Conservation (phyloP, 2,113 vertebrate species). For the Aviceda subcristata region DNA sequence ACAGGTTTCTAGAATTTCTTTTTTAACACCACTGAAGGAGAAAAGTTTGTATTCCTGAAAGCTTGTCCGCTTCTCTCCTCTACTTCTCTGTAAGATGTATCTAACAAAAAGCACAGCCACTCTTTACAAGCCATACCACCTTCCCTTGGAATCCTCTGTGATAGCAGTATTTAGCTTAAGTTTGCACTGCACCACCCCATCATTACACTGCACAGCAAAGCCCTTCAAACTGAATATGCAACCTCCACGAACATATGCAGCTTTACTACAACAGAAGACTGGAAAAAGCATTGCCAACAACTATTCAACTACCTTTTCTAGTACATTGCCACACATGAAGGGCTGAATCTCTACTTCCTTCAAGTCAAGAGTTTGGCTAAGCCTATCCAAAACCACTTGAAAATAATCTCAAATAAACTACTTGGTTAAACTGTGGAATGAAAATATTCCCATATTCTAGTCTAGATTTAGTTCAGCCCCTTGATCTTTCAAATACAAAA, state of each 20-base stretch:
- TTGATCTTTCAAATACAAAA: background rate
- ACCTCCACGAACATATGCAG: rapidly evolving
- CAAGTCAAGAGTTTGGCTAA: background rate
- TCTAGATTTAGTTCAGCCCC: background rate
- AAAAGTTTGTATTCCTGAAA: background rate
- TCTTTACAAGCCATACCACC: background rate
- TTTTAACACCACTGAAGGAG: background rate
- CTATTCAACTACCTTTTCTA: background rate
- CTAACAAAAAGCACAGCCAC: background rate
- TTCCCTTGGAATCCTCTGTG: background rate
- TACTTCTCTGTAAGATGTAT: background rate
- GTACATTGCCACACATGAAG: background rate
- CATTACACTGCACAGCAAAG: background rate
- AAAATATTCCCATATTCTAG: background rate
- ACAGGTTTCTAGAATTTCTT: background rate
- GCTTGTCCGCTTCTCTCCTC: background rate
- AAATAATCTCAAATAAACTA: background rate
- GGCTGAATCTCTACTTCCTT: background rate
- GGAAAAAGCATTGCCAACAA: background rate
- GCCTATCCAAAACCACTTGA: background rate
- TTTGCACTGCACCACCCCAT: background rate
- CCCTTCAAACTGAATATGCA: background rate
- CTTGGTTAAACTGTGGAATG: background rate
- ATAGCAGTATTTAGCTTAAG: background rate
- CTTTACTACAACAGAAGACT: background rate